Evolutionary conservation across 2,113 vertebrate genomes (phyloP), one percentile per base, ranked within the genome.

Genomic region (Stigmatopora argus): DNA sequence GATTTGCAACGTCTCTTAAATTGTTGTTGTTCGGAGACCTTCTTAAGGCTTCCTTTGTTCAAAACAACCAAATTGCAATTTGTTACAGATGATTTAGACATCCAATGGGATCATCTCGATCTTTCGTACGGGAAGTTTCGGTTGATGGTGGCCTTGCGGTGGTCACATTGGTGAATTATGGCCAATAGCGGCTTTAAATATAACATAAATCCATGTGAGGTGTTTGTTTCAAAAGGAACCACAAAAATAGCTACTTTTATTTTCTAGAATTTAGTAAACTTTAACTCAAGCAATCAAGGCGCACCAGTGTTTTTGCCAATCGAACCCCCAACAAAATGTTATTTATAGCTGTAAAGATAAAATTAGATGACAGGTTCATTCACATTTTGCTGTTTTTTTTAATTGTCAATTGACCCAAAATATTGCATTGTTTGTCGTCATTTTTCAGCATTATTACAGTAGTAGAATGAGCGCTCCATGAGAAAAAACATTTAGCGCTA

Each of bases 351-450:
- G 9, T 8, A n/a, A 41, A 14, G 19, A 65, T 52, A 41, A 34
- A 51, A 74, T 71, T 71, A 69, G 68, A 45, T 74, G 70, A 78
- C 66, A 55, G 48, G 62, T 18, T 57, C 19, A 61, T 7, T 31
- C 3, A 3, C 26, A 31, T 44, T 45, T 41, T 45, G 3, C 58
- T 12, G 6, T 1, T 2, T 15, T 26, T 31, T 55, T 31, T 0
- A n/a, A n/a, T 19, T 23, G 4, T 53, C 51, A 23, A 2, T 61
- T 46, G 7, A 7, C 62, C 26, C 6, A 34, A 34, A 63, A 34
- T 23, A 47, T 19, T 10, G 34, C 56, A 3, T 9, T 19, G 8
- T 21, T 21, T n/a, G n/a, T n/a, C n/a, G n/a, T n/a, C n/a, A n/a
- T n/a, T n/a, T n/a, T n/a, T n/a, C n/a, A n/a, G n/a, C n/a, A n/a